These are phyloP conservation scores for Natator depressus DNA, from an alignment of 2,113 vertebrate species.

Conservation along the genomic window DNA sequence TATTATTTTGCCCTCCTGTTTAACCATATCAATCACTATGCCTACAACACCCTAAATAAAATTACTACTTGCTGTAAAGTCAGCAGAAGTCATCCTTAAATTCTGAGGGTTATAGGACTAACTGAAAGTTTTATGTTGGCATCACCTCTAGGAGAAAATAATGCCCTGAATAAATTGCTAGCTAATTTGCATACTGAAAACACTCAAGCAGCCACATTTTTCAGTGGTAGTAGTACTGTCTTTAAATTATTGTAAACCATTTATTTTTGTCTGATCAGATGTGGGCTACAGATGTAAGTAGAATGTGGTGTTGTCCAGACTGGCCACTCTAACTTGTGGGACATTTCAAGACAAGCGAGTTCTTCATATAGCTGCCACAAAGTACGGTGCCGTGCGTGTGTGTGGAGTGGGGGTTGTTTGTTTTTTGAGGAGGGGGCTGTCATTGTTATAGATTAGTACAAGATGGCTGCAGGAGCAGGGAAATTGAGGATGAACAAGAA, in stretches of 20 bases:
- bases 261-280: neutral
- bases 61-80: neutral
- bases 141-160: neutral
- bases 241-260: neutral
- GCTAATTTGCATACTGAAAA: neutral
- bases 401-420: too few species aligned
- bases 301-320: too few species aligned
- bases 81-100: neutral
- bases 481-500: neutral
- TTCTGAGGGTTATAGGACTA: neutral
- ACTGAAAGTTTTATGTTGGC: neutral
- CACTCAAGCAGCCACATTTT: neutral
- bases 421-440: neutral
- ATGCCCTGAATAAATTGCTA: neutral
- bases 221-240: neutral
- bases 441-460: neutral
- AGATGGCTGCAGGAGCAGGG: neutral
- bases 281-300: neutral
- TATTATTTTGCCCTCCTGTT: neutral
- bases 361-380: neutral
- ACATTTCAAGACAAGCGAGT: too few species aligned
- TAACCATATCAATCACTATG: neutral
- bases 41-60: neutral
- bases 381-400: accelerated
- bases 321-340: too few species aligned